phyloP scores from a whole-genome alignment of 2,113 vertebrate genomes.

The Pelusios castaneus region DNA sequence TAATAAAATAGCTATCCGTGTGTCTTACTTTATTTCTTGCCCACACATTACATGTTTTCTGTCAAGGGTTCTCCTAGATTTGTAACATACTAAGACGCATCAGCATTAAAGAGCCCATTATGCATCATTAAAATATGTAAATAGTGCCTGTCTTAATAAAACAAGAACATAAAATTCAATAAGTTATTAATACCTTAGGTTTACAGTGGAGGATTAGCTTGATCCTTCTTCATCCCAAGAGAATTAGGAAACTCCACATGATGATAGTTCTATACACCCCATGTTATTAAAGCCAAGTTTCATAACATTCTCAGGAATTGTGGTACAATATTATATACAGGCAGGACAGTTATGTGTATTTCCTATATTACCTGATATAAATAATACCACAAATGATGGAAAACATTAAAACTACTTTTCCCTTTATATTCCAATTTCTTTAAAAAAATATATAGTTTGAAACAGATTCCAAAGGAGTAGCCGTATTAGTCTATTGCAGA shows the following conservation, averaged over 20 bases:
- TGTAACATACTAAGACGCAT: constrained; percentile 10
- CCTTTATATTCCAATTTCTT: not conserved
- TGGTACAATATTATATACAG: constrained; percentile 18
- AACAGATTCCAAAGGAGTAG: too few relatives aligned
- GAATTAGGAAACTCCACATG: constrained; percentile 35
- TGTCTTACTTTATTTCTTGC: not conserved
- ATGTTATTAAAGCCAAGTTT: constrained; percentile 62
- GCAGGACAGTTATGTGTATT: not conserved
- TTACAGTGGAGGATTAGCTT: constrained; percentile 42
- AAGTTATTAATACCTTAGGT: constrained; percentile 56
- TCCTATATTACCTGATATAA: not conserved
- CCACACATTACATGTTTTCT: not conserved
- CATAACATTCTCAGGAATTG: constrained; percentile 20
- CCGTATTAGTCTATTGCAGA: too few relatives aligned
- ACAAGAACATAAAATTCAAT: constrained; percentile 52
- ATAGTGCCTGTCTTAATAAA: constrained; percentile 7
- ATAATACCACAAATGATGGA: not conserved
- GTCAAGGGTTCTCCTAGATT: constrained; percentile 19
- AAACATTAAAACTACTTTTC: not conserved
- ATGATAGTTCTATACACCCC: not conserved
- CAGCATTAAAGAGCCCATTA: not conserved
- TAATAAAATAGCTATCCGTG: not conserved
- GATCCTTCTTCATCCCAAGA: constrained; percentile 18
- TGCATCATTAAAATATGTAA: constrained; percentile 32
- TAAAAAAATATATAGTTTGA: not conserved